phyloP scores from a whole-genome alignment of 2,888 invertebrate species.

The Andricus curvator region DNA sequence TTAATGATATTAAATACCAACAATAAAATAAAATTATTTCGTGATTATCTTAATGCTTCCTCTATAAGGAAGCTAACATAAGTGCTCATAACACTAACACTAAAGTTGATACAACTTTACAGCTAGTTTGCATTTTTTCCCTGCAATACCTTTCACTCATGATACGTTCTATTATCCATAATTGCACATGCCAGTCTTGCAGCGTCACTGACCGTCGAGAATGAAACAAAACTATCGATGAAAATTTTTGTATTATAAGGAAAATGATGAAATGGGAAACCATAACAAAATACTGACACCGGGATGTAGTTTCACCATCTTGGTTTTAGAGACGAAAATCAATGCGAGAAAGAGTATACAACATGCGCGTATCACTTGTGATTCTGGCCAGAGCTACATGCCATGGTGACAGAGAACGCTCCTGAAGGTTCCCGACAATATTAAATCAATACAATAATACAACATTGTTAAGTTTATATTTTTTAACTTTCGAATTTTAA shows the following conservation, averaged over 20 bases:
- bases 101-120: too few species aligned
- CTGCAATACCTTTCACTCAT: slow-evolving; percentile 66
- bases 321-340: slow-evolving; percentile 66
- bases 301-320: slow-evolving; percentile 69
- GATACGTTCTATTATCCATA: slow-evolving; percentile 75
- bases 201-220: neutral
- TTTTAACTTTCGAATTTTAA: too few species aligned
- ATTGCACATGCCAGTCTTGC: slow-evolving; percentile 47
- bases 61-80: too few species aligned
- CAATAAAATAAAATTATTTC: too few species aligned
- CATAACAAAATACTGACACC: slow-evolving; percentile 72
- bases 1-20: too few species aligned
- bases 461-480: too few species aligned
- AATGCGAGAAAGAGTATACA: slow-evolving; percentile 63
- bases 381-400: slow-evolving; percentile 46
- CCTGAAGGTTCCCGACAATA: too few species aligned
- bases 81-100: too few species aligned
- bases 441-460: too few species aligned
- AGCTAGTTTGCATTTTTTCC: too few species aligned
- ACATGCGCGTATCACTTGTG: slow-evolving; percentile 69
- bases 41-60: too few species aligned
- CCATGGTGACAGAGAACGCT: slow-evolving; percentile 44
- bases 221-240: neutral
- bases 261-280: slow-evolving; percentile 45
- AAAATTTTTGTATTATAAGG: neutral